A percentile compares a stretch with the other conserved stretches of the same genome.
These are phyloP conservation scores for Sparus aurata DNA, from an alignment of 2,797 vertebrate species.

Conservation along the genomic window DNA sequence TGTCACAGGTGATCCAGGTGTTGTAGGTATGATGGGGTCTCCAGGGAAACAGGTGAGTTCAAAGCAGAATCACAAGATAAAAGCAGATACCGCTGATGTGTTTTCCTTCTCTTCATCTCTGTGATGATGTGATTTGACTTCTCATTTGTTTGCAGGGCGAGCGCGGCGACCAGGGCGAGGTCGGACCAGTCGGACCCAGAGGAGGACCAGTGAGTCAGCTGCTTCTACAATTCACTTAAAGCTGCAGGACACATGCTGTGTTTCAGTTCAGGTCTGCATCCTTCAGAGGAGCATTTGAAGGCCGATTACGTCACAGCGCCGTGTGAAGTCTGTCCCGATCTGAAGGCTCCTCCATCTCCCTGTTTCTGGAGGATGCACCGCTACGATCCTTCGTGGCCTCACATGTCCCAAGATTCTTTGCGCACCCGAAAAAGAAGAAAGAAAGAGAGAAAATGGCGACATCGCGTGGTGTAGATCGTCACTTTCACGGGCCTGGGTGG, in stretches of 20 bases:
- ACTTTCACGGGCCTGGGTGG: no score
- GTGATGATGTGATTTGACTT: background rate
- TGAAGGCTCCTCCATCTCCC: no score
- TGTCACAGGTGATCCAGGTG: conserved; percentile 86
- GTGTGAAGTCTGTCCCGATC: no score
- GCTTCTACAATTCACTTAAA: background rate
- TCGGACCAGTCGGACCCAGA: conserved; percentile 89
- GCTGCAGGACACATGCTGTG: background rate
- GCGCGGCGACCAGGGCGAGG: conserved; percentile 91
- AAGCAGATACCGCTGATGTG: background rate
- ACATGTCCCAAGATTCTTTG: no score
- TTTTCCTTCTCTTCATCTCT: background rate
- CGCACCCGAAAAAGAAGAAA: no score
- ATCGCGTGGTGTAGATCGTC: no score
- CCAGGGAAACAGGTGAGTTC: conserved; percentile 92
- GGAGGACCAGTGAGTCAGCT: conserved; percentile 92
- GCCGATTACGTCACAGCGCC: no score
- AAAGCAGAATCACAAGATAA: background rate
- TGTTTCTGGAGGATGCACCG: no score
- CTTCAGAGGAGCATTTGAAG: no score
- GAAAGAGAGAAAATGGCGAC: no score
- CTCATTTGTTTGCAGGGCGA: conserved; percentile 86
- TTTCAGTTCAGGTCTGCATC: no score
- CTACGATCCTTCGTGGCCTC: no score
- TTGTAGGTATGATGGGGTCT: conserved; percentile 91